These are phyloP conservation scores for Marmota monax DNA, from an alignment of 2,113 vertebrate genomes.

Conservation along the genomic window DNA sequence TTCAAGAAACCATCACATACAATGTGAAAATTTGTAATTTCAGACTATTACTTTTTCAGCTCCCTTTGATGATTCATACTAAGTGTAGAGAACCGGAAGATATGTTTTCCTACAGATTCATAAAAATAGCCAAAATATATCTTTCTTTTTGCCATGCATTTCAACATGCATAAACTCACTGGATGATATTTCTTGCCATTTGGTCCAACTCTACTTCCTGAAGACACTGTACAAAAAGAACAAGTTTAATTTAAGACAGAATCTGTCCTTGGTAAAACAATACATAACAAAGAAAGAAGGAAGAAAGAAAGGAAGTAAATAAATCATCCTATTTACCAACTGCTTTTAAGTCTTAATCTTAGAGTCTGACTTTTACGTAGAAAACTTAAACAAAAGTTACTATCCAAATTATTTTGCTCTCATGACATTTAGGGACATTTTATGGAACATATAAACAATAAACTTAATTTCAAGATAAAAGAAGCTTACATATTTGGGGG, in stretches of 20 bases:
- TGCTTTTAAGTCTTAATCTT: constrained; percentile 71
- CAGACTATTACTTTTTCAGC: constrained; percentile 38
- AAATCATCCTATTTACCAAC: constrained; percentile 58
- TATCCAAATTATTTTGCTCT: constrained; percentile 20
- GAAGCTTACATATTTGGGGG: neutral
- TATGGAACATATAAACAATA: neutral
- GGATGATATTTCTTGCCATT: constrained; percentile 74
- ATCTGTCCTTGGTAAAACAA: constrained; percentile 77
- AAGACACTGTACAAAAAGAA: constrained; percentile 75
- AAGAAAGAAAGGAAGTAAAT: neutral
- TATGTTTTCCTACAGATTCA: constrained; percentile 63
- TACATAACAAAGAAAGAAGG: constrained; percentile 38
- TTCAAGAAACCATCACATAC: neutral
- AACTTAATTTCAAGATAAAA: neutral
- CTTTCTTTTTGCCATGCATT: constrained; percentile 72
- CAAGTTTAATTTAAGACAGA: constrained; percentile 80
- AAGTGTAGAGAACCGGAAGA: constrained; percentile 61
- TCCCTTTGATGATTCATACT: constrained; percentile 72
- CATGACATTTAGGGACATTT: neutral
- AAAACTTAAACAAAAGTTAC: constrained; percentile 60
- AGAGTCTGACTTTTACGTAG: constrained; percentile 67
- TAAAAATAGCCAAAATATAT: constrained; percentile 76
- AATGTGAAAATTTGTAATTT: constrained; percentile 34
- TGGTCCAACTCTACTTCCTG: constrained; percentile 76
- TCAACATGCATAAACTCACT: constrained; percentile 62